Base-by-base conservation (phyloP, 2,113 vertebrate genomes). In the Callithrix jacchus region DNA sequence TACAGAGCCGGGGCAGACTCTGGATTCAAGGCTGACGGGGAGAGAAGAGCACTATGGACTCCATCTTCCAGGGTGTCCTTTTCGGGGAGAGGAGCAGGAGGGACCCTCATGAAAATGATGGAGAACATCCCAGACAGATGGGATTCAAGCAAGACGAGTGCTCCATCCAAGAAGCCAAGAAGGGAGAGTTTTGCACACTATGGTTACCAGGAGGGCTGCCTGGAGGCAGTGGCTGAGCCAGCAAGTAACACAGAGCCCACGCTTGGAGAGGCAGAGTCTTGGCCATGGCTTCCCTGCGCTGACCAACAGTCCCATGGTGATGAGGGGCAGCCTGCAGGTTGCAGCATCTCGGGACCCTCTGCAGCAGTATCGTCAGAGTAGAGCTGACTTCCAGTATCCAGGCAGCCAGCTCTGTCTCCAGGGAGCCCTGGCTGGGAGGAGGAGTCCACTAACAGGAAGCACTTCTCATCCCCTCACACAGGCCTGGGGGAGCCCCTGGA, bases 171-270 rank as follows among this genome's bases (percentile, higher is more conserved):
- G 73, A 83, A 37, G 47, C 71, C 47, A 21, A 35, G 49, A 80
- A 85, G 70, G 83, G 47, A 20, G 37, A 61, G 49, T 6, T 35
- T 21, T 56, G 30, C 25, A 12, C 30, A 17, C 21, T 42, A 20
- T 49, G 83, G 66, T 42, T 16, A 42, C 54, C 94, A 25, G 79
- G 73, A 94, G 66, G 92, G 27, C 93, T 96, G 77, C 95, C 73
- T 84, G 79, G 93, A 98, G 83, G 80, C 18, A 2, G 52, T 1
- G 0, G 58, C 42, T 17, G 2, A 13, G 49, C 45, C 58, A 32
- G 9, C 2, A 14, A 54, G 23, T 23, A 42, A 70, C 17, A 3
- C 17, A 3, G 17, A 32, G 21, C 64, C 81, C 32, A 17, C 27
- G 42, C 54, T 61, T 14, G 3, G 37, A 23, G 27, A 8, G 35